Conservation (phyloP, 2,888 invertebrate species). For the Polydrusus tereticollis region DNA sequence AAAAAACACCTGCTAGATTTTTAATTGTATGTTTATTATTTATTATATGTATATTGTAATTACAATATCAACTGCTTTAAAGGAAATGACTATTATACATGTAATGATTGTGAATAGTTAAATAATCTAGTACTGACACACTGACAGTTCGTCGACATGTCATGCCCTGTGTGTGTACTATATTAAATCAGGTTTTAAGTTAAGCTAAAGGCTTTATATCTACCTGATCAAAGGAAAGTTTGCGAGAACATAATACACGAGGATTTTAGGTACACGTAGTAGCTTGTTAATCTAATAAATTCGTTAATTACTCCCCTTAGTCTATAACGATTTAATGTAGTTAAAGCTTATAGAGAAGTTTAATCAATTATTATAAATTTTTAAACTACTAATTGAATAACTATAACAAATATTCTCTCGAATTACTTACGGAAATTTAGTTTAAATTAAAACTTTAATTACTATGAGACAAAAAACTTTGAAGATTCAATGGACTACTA, state of each 20-base stretch:
- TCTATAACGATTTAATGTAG: not conserved
- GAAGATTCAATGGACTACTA: no score
- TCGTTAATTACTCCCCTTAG: conserved; percentile 5
- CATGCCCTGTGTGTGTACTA: not conserved
- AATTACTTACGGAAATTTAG: no score
- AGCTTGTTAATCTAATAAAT: conserved; percentile 15
- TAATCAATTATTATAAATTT: conserved; percentile 2
- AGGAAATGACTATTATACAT: no score
- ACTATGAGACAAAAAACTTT: no score
- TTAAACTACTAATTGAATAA: not conserved
- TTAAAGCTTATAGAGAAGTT: conserved; percentile 4
- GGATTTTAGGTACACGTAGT: not conserved
- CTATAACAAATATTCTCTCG: no score
- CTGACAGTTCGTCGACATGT: not conserved
- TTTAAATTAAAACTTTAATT: no score
- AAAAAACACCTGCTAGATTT: no score
- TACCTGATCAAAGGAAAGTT: conserved; percentile 7
- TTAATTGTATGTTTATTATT: no score
- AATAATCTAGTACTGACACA: no score
- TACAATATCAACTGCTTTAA: no score
- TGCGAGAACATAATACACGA: not conserved
- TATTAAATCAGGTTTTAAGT: not conserved
- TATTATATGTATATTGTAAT: no score
- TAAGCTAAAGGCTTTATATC: not conserved
- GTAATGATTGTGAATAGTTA: no score